These are phyloP conservation scores for Gymnothorax javanicus DNA, from an alignment of 2,797 vertebrate genomes.

Conservation along the genomic window DNA sequence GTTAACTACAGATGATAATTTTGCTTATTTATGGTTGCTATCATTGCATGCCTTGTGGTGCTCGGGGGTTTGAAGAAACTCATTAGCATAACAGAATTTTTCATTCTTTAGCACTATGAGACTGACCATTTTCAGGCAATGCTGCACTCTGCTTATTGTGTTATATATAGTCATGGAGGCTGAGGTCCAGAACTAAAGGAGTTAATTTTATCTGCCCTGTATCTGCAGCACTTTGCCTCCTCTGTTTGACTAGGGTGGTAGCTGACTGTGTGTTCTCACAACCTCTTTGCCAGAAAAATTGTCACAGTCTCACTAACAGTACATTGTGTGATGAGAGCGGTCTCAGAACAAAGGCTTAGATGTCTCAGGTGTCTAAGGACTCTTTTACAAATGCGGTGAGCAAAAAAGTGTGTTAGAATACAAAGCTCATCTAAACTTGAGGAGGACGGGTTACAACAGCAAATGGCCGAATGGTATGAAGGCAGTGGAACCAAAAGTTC, in stretches of 20 bases:
- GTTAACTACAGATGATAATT: neutral
- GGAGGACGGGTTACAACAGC: no score
- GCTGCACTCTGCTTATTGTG: neutral
- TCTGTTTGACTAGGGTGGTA: conserved; percentile 20
- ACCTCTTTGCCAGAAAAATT: neutral
- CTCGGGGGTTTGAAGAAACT: neutral
- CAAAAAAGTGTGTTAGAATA: no score
- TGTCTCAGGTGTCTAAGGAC: no score
- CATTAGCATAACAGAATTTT: neutral
- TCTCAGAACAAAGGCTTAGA: no score
- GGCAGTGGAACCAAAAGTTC: no score
- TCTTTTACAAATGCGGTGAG: no score
- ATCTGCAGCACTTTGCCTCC: neutral
- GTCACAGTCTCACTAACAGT: neutral
- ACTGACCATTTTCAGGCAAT: neutral
- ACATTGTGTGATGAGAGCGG: neutral
- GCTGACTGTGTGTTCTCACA: neutral
- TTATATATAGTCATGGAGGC: neutral
- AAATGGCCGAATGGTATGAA: no score
- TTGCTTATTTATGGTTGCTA: conserved; percentile 24
- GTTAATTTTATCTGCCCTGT: conserved; percentile 10
- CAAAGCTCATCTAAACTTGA: no score
- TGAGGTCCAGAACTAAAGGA: neutral
- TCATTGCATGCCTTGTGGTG: neutral
- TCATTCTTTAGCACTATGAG: neutral